Conservation (phyloP, 2,888 invertebrate species). For the Exephanes ischioxanthus region DNA sequence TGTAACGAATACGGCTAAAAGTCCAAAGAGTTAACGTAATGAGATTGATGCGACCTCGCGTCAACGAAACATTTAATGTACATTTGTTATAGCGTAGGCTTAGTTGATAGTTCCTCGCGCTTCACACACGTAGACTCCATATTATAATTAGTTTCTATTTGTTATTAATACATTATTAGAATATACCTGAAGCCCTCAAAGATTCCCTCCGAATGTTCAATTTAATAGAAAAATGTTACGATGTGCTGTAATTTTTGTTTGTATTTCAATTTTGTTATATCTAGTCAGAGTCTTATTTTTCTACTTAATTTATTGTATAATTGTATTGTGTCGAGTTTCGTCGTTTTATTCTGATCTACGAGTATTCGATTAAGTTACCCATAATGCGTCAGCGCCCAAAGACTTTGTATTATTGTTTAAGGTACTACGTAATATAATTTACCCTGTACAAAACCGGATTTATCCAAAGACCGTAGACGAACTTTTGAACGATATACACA, state of each 20-base stretch:
- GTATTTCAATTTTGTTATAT: conserved; percentile 17
- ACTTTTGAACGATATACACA: not conserved
- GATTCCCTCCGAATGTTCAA: conserved; percentile 55
- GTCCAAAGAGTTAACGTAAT: conserved; percentile 74
- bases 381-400: conserved; percentile 15
- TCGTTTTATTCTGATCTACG: not conserved
- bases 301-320: conserved; percentile 30
- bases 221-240: conserved; percentile 41
- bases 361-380: conserved; percentile 37
- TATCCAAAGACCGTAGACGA: conserved; percentile 15
- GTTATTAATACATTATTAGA: conserved; percentile 7
- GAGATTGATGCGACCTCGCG: conserved; percentile 33
- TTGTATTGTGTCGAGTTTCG: conserved; percentile 3
- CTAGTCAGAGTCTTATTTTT: conserved; percentile 57
- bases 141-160: conserved; percentile 20
- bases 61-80: conserved; percentile 37
- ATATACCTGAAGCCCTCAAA: conserved; percentile 6
- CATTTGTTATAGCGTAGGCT: conserved; percentile 13
- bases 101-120: not conserved
- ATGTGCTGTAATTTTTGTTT: not conserved
- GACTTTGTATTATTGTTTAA: conserved; percentile 20
- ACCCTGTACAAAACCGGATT: conserved; percentile 3
- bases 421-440: not conserved
- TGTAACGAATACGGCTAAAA: conserved; percentile 72
- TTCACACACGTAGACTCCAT: not conserved